These are phyloP conservation scores for Phyto melanocephala DNA, from an alignment of 2,888 invertebrate species.

Conservation along the genomic window DNA sequence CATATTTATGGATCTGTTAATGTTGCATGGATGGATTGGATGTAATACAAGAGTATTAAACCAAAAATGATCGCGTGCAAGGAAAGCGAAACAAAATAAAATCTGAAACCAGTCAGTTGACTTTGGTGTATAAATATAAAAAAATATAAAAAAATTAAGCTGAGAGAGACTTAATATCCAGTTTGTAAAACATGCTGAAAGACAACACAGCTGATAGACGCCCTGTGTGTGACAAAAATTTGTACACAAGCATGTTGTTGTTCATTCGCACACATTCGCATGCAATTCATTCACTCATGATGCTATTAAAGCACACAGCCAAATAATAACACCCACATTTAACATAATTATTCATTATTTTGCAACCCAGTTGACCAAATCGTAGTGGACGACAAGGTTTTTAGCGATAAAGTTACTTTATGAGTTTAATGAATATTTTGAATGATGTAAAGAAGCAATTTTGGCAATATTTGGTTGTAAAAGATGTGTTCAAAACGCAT, in stretches of 20 bases:
- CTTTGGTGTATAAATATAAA: constrained; percentile 12
- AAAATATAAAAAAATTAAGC: neutral
- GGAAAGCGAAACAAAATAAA: neutral
- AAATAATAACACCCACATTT: constrained; percentile 34
- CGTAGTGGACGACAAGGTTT: no score
- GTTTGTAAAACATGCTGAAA: constrained; percentile 48
- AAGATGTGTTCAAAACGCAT: no score
- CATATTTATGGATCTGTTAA: constrained; percentile 17
- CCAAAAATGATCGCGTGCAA: constrained; percentile 57
- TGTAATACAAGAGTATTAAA: constrained; percentile 33
- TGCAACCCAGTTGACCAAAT: no score
- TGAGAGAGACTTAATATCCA: constrained; percentile 36
- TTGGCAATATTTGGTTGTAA: no score
- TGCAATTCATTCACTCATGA: constrained; percentile 38
- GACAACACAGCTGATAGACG: constrained; percentile 57
- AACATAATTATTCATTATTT: constrained; percentile 36
- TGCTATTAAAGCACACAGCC: neutral
- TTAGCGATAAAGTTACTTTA: no score
- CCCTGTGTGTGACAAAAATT: constrained; percentile 54
- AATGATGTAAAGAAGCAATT: no score
- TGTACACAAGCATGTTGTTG: constrained; percentile 31
- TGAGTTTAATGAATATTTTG: no score
- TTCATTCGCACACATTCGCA: neutral
- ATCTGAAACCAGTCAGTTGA: constrained; percentile 50
- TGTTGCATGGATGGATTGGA: constrained; percentile 16